Evolutionary conservation across 2,113 vertebrate species (phyloP).

Genomic region (Neolamprologus ventralis): DNA sequence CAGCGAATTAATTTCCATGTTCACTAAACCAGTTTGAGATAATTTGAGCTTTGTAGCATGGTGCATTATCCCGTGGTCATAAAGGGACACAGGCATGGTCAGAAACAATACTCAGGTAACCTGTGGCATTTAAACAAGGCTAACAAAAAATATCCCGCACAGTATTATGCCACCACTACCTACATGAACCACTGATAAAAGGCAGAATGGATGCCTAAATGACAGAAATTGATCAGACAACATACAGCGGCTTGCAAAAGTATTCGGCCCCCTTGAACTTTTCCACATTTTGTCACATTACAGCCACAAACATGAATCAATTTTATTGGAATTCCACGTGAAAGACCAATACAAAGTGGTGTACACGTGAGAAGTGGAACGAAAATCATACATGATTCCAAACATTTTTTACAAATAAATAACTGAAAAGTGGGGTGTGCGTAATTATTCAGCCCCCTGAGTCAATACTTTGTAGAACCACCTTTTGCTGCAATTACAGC

Average conservation of each 20-base stretch:
- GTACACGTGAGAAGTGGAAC: no score
- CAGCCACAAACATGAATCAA: background rate
- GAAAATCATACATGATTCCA: no score
- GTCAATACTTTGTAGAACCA: background rate
- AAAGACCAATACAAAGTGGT: background rate
- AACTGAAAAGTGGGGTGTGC: background rate
- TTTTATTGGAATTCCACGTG: background rate
- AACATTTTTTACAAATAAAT: background rate
- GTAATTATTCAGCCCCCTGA: background rate
- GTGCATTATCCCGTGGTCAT: background rate
- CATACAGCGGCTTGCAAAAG: background rate
- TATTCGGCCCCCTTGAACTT: rapidly evolving
- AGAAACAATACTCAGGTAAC: background rate
- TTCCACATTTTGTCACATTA: background rate
- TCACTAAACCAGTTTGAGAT: background rate
- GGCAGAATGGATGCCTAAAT: background rate
- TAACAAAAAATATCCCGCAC: rapidly evolving
- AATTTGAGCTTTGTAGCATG: background rate
- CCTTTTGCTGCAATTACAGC: background rate
- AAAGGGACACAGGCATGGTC: background rate
- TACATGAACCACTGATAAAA: rapidly evolving
- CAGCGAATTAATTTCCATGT: rapidly evolving
- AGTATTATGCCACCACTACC: background rate
- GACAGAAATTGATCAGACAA: background rate
- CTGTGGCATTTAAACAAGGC: background rate